Percentiles rank a stretch among this genome's conserved stretches.
Conservation (phyloP, 2,888 invertebrate genomes). For the Caenorhabditis parvicauda region DNA sequence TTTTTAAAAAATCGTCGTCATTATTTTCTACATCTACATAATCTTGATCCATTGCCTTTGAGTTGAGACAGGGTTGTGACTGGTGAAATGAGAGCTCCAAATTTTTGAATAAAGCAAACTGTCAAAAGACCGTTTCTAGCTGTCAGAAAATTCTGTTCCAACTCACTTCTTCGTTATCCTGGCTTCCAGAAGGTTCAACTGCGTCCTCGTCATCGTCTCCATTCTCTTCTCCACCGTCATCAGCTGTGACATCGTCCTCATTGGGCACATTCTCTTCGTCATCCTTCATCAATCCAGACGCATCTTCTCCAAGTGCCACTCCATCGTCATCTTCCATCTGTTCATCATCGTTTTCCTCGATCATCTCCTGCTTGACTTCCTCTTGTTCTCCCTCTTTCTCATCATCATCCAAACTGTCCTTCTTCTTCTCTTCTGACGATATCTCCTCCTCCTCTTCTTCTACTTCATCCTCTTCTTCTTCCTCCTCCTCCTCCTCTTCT, state of each 20-base stretch:
- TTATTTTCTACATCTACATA: neutral
- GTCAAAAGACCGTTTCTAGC: too few relatives aligned
- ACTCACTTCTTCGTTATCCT: too few relatives aligned
- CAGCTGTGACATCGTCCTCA: neutral
- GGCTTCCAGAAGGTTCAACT: neutral
- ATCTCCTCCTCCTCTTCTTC: too few relatives aligned
- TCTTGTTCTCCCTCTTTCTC: neutral
- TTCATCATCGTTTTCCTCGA: neutral
- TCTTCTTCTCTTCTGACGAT: neutral
- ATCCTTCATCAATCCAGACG: neutral
- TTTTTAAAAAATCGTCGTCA: too few relatives aligned
- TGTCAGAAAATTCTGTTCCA: too few relatives aligned
- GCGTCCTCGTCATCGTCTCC: constrained; percentile 8
- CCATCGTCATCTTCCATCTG: neutral
- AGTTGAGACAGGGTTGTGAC: too few relatives aligned
- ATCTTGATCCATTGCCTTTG: neutral
- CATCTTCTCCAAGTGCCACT: neutral
- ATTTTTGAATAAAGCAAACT: too few relatives aligned
- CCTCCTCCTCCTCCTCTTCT: too few relatives aligned
- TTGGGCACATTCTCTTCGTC: too few relatives aligned
- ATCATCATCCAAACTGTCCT: neutral
- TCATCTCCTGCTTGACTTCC: neutral
- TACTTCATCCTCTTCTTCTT: too few relatives aligned
- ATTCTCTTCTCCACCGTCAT: constrained; percentile 2
- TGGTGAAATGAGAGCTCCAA: too few relatives aligned